Evolutionary conservation across 2,888 invertebrate species (phyloP).

Genomic region (Augiades crinisus): DNA sequence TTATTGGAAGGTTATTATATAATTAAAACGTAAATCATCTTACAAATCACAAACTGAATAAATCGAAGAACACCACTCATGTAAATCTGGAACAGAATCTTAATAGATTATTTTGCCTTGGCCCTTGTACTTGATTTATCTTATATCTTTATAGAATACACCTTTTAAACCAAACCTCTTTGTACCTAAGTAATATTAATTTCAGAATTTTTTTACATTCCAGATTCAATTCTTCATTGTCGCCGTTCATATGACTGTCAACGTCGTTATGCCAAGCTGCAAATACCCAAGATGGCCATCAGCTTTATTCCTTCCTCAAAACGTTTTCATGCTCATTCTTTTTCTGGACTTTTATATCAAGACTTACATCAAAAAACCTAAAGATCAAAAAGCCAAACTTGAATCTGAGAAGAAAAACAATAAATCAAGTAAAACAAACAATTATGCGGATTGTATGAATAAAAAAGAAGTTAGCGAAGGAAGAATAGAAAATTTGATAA

Average conservation of each 20-base stretch:
- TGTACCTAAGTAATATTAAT: no score
- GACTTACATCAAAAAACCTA: conserved; percentile 74
- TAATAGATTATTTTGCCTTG: no score
- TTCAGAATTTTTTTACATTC: conserved; percentile 43
- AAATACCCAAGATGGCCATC: conserved; percentile 79
- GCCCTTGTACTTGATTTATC: no score
- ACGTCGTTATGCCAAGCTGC: conserved; percentile 78
- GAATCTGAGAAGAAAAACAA: conserved; percentile 5
- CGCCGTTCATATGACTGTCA: conserved; percentile 73
- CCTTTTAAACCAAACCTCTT: no score
- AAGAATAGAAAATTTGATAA: neutral
- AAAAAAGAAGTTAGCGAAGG: neutral
- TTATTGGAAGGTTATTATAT: no score
- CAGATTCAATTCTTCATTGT: conserved; percentile 84
- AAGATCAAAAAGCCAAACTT: conserved; percentile 7
- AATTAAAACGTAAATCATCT: no score
- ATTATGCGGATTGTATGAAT: neutral
- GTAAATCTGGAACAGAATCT: no score
- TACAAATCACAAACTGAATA: no score
- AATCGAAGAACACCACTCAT: no score
- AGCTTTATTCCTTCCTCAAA: conserved; percentile 83
- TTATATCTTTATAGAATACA: no score
- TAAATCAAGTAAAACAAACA: neutral
- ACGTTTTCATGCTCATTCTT: conserved; percentile 83
- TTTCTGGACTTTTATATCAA: conserved; percentile 86